Evolutionary conservation across 2,113 vertebrate species (phyloP).

Genomic region (Colossoma macropomum): DNA sequence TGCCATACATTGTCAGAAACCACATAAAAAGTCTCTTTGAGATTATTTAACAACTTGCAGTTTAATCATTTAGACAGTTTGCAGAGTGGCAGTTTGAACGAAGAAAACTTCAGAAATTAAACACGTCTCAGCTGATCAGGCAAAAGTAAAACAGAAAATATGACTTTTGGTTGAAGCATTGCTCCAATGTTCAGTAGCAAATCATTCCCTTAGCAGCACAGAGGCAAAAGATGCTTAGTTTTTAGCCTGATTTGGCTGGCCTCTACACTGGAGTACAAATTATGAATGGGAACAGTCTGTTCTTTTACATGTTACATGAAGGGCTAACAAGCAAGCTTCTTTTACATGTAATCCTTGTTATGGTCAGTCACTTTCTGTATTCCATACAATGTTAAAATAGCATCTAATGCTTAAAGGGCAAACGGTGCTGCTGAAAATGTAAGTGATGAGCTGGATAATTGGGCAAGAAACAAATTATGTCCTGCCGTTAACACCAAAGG

Average conservation of each 20-base stretch:
- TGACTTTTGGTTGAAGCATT: not conserved
- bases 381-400: no score
- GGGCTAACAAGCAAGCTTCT: not conserved
- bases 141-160: not conserved
- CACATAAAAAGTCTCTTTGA: no score
- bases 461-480: conserved; percentile 12
- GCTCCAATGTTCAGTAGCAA: not conserved
- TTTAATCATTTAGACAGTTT: no score
- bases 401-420: no score
- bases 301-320: conserved; percentile 4
- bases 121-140: no score
- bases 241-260: not conserved
- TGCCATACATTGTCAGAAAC: no score
- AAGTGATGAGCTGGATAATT: not conserved
- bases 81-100: no score
- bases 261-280: not conserved
- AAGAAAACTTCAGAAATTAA: no score
- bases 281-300: conserved; percentile 13
- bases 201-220: not conserved
- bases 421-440: conserved; percentile 10
- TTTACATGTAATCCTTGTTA: not conserved
- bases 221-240: not conserved
- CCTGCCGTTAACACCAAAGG: not conserved
- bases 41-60: no score
- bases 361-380: no score